Base-by-base conservation (phyloP, 2,797 vertebrate species). In the Sebastes elongatus region DNA sequence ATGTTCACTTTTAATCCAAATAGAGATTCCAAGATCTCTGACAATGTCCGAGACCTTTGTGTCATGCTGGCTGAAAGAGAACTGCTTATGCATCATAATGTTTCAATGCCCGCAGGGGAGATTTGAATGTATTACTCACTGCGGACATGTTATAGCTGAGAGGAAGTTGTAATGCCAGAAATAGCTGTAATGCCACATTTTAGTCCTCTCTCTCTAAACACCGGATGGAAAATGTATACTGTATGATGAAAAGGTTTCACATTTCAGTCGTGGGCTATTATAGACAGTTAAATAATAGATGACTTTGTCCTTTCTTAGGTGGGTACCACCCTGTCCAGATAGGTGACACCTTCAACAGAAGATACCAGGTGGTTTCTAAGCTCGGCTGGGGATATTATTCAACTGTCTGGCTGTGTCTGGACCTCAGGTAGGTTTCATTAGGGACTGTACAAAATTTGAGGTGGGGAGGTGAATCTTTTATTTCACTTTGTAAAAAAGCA, bases 331-430 rank as follows among this genome's bases (percentile, higher is more conserved):
- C 93, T 0, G 88, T 93, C 7, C 83, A 81, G 60, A 88, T 95
- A 64, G 96, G 96, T 38, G 95, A 97, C 76, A 89, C 93, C 32
- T 95, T 97, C 81, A 97, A 97, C 88, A 90, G 71, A 2, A 93
- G 52, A 76, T 97, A 97, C 90, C 94, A 94, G 81, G 96, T 96
- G 87, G 81, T 96, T 57, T 87, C 81, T 10, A 95, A 96, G 76
- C 95, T 97, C 3, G 96, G 97, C 18, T 96, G 94, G 28, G 96
- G 97, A 0, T 71, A 95, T 83, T 98, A 96, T 82, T 95, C 97
- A 53, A 97, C 96, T 0, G 97, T 98, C 28, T 97, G 97, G 97
- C 92, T 97, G 80, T 97, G 97, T 79, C 85, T 91, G 80, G 97
- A 98, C 86, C 92, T 91, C 83, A 93, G 88, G 95, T 95, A 76